Base-by-base conservation (phyloP, 2,797 vertebrate genomes). In the Danio aesculapii region DNA sequence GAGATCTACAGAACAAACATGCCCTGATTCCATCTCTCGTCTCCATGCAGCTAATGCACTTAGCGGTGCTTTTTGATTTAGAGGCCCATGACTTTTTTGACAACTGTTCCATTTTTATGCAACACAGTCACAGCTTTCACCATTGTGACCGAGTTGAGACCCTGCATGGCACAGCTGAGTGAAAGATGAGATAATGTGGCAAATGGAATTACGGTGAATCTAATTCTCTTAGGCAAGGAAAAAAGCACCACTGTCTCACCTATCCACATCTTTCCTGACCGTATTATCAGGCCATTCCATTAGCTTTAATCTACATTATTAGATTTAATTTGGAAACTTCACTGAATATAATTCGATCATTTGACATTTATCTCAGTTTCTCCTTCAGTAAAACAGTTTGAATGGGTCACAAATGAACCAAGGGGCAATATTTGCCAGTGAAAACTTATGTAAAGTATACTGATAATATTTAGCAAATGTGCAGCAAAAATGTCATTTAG, bases 141-240 rank as follows among this genome's bases (percentile, higher is more conserved):
- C 50, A 14, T 62, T 11, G 44, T 77, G 73, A 77, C 68, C 21
- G 16, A 30, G 68, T 30, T 74, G 73, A 57, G 68, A 30, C 57
- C 74, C 57, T 53, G 57, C 69, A 52, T 39, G 81, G 59, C 46
- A 67, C 39, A 64, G 62, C 58, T 53, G 71, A 80, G 53, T 49
- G 46, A 74, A 82, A 85, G 78, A 87, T 83, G n/a, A 69, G 71
- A 83, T 85, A 63, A 84, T 81, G 77, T 64, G 79, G 75, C 84
- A 79, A 81, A 30, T 19, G 43, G 58, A 63, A 87, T 88, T 85
- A 82, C 70, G 63, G 39, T 67, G 72, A 80, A 71, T 74, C 78
- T 84, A 79, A 79, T 82, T 78, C 62, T 69, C 49, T 84, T 72
- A 83, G 58, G 77, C 72, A 79, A 46, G 66, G 3, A 30, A 64